Base-by-base conservation (phyloP, 2,797 vertebrate genomes). In the Characodon lateralis region DNA sequence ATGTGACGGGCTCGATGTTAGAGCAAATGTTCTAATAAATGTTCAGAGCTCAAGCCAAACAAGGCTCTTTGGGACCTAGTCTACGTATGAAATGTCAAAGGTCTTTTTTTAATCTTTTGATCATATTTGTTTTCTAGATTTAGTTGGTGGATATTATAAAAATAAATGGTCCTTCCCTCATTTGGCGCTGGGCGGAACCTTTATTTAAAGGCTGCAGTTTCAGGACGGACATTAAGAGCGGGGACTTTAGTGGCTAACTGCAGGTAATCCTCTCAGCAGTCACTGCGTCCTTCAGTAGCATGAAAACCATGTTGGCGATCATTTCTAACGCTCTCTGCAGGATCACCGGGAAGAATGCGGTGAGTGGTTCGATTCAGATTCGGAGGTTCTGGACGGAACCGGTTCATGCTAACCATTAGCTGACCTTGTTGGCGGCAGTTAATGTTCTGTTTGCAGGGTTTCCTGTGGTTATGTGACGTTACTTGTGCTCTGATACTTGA, bases 241-340 rank as follows among this genome's bases (percentile, higher is more conserved):
- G 31, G 39, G 31, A 59, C 73, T 16, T 41, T 28, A 82, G 24
- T 68, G 0, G 1, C 59, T 61, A 22, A 6, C 71, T 1, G 69
- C 20, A 2, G 5, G 18, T 88, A 86, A 88, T 90, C 89, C 73
- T 43, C 22, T 61, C 7, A 16, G 5, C 22, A 35, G 28, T 8
- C 69, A 5, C 68, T 9, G 51, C 59, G 31, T 9, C 24, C 26
- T 12, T 14, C 61, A 55, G 28, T 87, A 94, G 79, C 70, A 93
- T 94, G 90, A 74, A 91, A 78, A 93, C 84, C 22, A 94, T 96
- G 93, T 80, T 93, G 43, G 79, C 87, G 12, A 75, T 94, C 0
- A 89, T 95, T 41, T 95, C 94, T 39, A 93, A 90, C 84, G 92
- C 91, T 1, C 84, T 95, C 2, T 89, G 88, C 22, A 85, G 92